These are phyloP conservation scores for Merluccius polli DNA, from an alignment of 2,797 vertebrate species.

Conservation along the genomic window DNA sequence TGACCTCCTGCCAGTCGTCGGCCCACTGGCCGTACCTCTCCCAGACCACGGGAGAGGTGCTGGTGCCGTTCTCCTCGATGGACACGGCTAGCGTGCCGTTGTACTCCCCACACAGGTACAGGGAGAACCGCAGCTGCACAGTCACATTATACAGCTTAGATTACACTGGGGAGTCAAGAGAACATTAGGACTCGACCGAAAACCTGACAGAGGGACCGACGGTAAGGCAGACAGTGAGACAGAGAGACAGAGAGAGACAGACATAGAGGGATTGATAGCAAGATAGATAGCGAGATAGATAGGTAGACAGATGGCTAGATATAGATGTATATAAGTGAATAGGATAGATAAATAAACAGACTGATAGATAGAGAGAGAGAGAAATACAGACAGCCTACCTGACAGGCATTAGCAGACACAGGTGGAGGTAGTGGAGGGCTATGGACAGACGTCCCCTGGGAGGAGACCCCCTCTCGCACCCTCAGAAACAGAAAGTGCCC, in stretches of 20 bases:
- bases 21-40: conserved; percentile 70
- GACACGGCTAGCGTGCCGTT: conserved; percentile 80
- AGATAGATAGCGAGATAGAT: not conserved
- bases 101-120: conserved; percentile 78
- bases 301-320: not conserved
- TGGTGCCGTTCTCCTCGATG: conserved; percentile 68
- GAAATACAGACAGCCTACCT: conserved; percentile 63
- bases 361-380: not conserved
- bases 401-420: conserved; percentile 66
- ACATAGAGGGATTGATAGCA: too few relatives aligned
- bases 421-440: conserved; percentile 73
- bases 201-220: not conserved
- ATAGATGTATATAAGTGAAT: not conserved
- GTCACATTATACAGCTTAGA: not conserved
- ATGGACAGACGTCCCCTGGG: conserved; percentile 61
- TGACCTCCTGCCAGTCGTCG: conserved; percentile 79
- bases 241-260: too few relatives aligned
- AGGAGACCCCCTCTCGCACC: conserved; percentile 59
- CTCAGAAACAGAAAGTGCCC: conserved; percentile 82
- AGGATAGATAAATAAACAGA: not conserved
- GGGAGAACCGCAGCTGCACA: conserved; percentile 77
- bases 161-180: not conserved
- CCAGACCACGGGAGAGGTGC: conserved; percentile 58
- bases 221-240: not conserved
- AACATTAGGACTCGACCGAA: not conserved